These are phyloP conservation scores for Rhinopomastus cyanomelas DNA, from an alignment of 2,113 vertebrate genomes.

Conservation along the genomic window DNA sequence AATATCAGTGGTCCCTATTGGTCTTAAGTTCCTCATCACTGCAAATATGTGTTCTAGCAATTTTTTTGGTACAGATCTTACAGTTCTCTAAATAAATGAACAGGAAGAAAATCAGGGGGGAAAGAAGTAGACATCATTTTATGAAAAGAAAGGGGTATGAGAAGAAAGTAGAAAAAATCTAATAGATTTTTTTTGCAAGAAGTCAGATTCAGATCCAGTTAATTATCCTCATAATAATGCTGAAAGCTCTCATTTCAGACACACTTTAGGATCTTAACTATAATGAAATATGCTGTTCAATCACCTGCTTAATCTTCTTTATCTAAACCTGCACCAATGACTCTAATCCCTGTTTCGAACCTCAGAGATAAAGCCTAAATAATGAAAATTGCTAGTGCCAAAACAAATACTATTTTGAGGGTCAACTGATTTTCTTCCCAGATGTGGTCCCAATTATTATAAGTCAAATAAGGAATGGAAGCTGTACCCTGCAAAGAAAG, in stretches of 20 bases:
- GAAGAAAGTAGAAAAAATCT: background rate
- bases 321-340: background rate
- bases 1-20: background rate
- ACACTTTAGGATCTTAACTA: background rate
- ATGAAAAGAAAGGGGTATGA: background rate
- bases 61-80: background rate
- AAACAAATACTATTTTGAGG: background rate
- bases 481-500: background rate
- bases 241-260: background rate
- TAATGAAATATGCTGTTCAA: background rate
- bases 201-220: background rate
- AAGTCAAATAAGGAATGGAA: background rate
- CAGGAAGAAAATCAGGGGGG: background rate
- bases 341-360: background rate
- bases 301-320: background rate
- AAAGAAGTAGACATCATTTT: background rate
- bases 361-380: background rate
- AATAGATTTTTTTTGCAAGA: background rate
- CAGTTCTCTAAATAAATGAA: background rate
- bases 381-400: background rate
- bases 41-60: fast-evolving
- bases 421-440: background rate
- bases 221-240: background rate
- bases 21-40: background rate
- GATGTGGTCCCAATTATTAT: background rate